phyloP scores from a whole-genome alignment of 1,140 invertebrate species.

The Heliconius himera region DNA sequence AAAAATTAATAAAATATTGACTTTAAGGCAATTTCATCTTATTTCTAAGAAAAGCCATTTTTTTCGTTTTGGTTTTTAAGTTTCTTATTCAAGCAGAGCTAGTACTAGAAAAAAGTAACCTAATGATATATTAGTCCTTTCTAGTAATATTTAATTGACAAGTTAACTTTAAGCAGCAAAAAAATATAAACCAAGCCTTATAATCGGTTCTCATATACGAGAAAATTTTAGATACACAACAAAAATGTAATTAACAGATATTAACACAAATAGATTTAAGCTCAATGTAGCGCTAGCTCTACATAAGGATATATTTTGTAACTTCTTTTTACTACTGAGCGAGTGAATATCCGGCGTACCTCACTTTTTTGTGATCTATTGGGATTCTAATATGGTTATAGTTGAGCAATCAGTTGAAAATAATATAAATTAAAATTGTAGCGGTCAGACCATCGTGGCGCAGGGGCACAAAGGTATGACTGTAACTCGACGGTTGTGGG shows the following conservation, averaged over 20 bases:
- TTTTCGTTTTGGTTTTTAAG: no score
- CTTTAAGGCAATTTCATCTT: no score
- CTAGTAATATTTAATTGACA: no score
- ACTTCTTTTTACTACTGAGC: slow-evolving; percentile 12
- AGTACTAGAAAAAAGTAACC: no score
- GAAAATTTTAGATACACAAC: background rate
- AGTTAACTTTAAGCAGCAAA: no score
- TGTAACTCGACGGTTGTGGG: no score
- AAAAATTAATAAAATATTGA: no score
- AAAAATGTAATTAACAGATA: slow-evolving; percentile 7
- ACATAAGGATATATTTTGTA: slow-evolving; percentile 3
- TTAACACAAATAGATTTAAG: slow-evolving; percentile 7
- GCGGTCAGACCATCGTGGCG: no score
- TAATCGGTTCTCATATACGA: background rate
- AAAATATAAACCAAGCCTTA: background rate
- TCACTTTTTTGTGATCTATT: slow-evolving; percentile 13
- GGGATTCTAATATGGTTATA: background rate
- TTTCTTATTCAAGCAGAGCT: no score
- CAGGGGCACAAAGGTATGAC: no score
- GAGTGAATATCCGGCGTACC: slow-evolving; percentile 14
- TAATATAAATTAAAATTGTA: background rate
- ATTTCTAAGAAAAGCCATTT: no score
- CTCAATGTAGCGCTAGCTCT: background rate
- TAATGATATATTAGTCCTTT: no score
- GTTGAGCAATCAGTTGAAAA: background rate